Evolutionary conservation across 1,140 invertebrate genomes (phyloP), one percentile per base, ranked within the genome.

Genomic region (Orchesella cincta): DNA sequence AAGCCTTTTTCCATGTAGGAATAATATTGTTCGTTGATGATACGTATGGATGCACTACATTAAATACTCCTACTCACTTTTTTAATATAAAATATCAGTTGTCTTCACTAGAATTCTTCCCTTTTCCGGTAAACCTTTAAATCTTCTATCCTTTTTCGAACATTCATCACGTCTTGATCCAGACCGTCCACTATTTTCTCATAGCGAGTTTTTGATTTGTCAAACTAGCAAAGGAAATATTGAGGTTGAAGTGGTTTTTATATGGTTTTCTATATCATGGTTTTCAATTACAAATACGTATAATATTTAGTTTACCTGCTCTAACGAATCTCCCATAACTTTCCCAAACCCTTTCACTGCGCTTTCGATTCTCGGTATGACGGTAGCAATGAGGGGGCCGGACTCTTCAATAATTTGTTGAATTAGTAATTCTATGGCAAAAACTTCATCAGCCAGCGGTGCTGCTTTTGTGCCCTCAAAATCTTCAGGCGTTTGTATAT

Each of bases 131-230:
- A 67, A 1, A 67, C 62, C 33, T 67, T 77, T 16, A 77, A 62
- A 62, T 36, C 39, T 34, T 77, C 72, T 14, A 77, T 77, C n/a
- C 76, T 28, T 23, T 76, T 35, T 29, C 70, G 36, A 1, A 67
- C 31, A 2, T 31, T 34, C 5, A 52, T 64, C 28, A 62, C 54
- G 31, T 76, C 75, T 5, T 64, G 23, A 28, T 76, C 75, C 62
- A 76, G 35, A 1, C 35, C 51, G 29, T 76, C 75, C 16, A 54
- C 75, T 1, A 77, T 20, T 36, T 77, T 73, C 34, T 77, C 70
- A 34, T 77, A 77, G 20, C 70, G 31, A 1, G 67, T 73, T 51
- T 77, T 77, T 26, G 67, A 70, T 34, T 57, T 51, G 35, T 67
- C 33, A 57, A 73, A 71, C 76, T 77, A 67, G n/a, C 20, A 26